phyloP scores from a whole-genome alignment of 2,888 invertebrate species.

The Pegoplata infirma region DNA sequence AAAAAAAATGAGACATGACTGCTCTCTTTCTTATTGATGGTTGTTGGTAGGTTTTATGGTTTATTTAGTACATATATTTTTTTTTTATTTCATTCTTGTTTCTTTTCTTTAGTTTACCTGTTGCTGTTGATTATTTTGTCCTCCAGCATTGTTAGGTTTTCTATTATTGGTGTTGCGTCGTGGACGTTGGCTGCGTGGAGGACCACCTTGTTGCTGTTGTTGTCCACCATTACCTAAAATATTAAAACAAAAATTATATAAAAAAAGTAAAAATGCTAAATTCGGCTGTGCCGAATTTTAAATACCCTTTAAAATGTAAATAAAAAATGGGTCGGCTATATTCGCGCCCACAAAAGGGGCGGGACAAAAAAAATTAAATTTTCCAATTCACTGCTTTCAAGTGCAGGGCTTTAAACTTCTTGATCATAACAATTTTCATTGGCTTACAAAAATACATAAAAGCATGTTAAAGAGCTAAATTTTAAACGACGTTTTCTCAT shows the following conservation, averaged over 20 bases:
- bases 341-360: too few relatives aligned
- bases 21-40: slow-evolving; percentile 49
- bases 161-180: slow-evolving; percentile 71
- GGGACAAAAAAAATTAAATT: too few relatives aligned
- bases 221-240: slow-evolving; percentile 67
- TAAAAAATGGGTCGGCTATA: too few relatives aligned
- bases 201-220: slow-evolving; percentile 71
- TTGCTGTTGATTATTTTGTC: slow-evolving; percentile 75
- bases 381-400: too few relatives aligned
- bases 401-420: too few relatives aligned
- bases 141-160: slow-evolving; percentile 71
- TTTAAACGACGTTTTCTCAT: too few relatives aligned
- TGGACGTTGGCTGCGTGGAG: slow-evolving; percentile 78
- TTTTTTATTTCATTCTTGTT: slow-evolving; percentile 29
- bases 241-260: background rate
- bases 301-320: too few relatives aligned
- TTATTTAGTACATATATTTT: slow-evolving; percentile 27
- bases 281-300: too few relatives aligned
- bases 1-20: slow-evolving; percentile 42
- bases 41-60: slow-evolving; percentile 33
- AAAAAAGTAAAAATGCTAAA: too few relatives aligned
- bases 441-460: too few relatives aligned
- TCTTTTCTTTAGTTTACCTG: slow-evolving; percentile 75
- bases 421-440: too few relatives aligned
- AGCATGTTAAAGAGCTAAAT: too few relatives aligned